Evolutionary conservation across 2,113 vertebrate genomes (phyloP), one percentile per base, ranked within the genome.

Genomic region (Nothocercus julius): DNA sequence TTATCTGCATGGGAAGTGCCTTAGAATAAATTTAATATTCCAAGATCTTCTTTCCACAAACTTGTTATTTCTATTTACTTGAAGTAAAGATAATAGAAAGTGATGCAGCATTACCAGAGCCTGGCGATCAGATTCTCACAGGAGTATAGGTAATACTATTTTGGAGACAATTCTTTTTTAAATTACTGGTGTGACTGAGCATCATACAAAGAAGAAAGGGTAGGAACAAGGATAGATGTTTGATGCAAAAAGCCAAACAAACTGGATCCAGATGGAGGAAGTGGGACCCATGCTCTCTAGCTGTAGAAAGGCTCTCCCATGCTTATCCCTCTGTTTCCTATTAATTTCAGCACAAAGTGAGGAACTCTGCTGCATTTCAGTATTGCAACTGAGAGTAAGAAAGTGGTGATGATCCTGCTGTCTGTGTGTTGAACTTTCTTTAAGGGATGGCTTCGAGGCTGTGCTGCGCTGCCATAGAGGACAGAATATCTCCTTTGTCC

Each of bases 401-500:
- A 83, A 77, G 87, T 51, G 91, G 82, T 68, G 89, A 59, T 19
- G 85, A 75, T 61, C 28, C 67, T 61, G 70, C 89, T 95, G 81
- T 75, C 14, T 17, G 79, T 3, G 7, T 61, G 75, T 81, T 82
- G 70, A 89, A 68, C 79, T 91, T 85, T 68, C 91, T 82, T 63
- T 90, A 86, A 86, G 76, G 77, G 45, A 56, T 74, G 88, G 91
- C 79, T 59, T 64, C 49, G 8, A 64, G 19, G 0, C 62, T 92
- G 85, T 80, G 81, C 87, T 74, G 56, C 30, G 76, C 69, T 88
- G 87, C 82, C 73, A 7, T 28, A n/a, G 59, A 68, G 88, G 87
- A 90, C 90, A 96, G 93, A 96, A 90, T 93, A 84, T 92, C 34
- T 80, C 80, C 94, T 91, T 95, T 96, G 94, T 97, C 80, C 82